phyloP scores from a whole-genome alignment of 2,113 vertebrate genomes.

The Pomatostomus ruficeps region DNA sequence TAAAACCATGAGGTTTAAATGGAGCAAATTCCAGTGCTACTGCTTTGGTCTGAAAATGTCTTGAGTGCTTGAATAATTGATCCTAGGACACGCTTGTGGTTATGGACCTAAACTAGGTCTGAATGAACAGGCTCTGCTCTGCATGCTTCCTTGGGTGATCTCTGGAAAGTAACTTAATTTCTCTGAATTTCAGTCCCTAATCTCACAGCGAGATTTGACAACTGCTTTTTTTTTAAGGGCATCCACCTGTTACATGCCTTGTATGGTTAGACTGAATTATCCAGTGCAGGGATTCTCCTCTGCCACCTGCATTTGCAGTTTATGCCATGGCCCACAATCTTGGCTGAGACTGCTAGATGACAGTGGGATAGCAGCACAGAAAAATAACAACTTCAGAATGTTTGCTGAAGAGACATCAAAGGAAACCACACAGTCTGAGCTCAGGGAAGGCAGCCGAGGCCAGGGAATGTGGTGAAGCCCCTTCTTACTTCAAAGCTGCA shows the following conservation, averaged over 20 bases:
- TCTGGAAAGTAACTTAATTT: not conserved
- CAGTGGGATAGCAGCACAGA: not conserved
- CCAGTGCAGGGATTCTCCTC: not conserved
- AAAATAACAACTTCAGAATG: not conserved
- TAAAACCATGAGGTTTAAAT: not conserved
- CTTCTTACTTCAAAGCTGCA: not conserved
- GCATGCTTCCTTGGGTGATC: not conserved
- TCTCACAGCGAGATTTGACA: not conserved
- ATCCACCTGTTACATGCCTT: not conserved
- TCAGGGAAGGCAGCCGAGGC: not conserved
- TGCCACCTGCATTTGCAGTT: not conserved
- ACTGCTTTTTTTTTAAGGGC: not conserved
- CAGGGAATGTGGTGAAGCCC: not conserved
- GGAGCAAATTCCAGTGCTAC: not conserved
- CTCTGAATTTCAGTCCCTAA: not conserved
- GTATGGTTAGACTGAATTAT: not conserved
- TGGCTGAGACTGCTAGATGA: not conserved
- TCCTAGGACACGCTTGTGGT: not conserved
- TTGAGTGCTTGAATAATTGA: not conserved
- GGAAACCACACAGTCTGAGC: not conserved
- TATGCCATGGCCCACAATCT: rapidly evolving
- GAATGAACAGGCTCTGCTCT: not conserved
- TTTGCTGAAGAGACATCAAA: not conserved
- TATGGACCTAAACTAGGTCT: not conserved
- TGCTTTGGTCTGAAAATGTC: not conserved